phyloP scores from a whole-genome alignment of 1,140 invertebrate genomes.

The Eurytemora carolleeae region DNA sequence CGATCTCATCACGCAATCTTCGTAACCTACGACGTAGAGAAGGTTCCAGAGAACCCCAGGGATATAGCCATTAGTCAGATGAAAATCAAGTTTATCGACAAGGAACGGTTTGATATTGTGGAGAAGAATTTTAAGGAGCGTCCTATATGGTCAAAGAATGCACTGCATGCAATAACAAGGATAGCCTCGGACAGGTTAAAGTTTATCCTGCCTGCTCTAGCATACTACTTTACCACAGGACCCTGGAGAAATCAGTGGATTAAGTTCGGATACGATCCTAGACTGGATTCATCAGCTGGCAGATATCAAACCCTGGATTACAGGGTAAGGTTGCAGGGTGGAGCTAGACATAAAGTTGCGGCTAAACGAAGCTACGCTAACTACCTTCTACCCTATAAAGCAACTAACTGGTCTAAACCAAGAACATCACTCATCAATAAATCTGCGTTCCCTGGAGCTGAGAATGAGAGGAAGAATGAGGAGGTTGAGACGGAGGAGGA shows the following conservation, averaged over 20 bases:
- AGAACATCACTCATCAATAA: slow-evolving; percentile 15
- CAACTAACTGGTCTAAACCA: slow-evolving; percentile 13
- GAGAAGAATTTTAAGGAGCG: slow-evolving; percentile 43
- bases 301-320: slow-evolving; percentile 72
- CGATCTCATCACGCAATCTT: slow-evolving; percentile 34
- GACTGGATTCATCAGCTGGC: slow-evolving; percentile 48
- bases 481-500: slow-evolving; percentile 16
- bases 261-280: slow-evolving; percentile 62
- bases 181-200: slow-evolving; percentile 43
- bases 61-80: slow-evolving; percentile 19
- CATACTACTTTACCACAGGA: slow-evolving; percentile 62
- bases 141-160: slow-evolving; percentile 65
- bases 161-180: slow-evolving; percentile 41
- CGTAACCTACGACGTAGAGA: slow-evolving; percentile 21
- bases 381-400: slow-evolving; percentile 33
- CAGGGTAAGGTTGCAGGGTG: slow-evolving; percentile 43
- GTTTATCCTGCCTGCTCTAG: slow-evolving; percentile 51
- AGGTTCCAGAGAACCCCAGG: slow-evolving; percentile 18
- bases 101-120: slow-evolving; percentile 16
- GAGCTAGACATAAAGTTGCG: slow-evolving; percentile 32
- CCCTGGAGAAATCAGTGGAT: slow-evolving; percentile 75
- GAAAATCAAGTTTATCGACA: slow-evolving; percentile 18
- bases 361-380: slow-evolving; percentile 34
- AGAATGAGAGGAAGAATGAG: slow-evolving; percentile 5
- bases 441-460: not conserved